A percentile compares a stretch with the other conserved stretches of the same genome.
phyloP scores from a whole-genome alignment of 1,140 invertebrate genomes.

The Bombus confusus region DNA sequence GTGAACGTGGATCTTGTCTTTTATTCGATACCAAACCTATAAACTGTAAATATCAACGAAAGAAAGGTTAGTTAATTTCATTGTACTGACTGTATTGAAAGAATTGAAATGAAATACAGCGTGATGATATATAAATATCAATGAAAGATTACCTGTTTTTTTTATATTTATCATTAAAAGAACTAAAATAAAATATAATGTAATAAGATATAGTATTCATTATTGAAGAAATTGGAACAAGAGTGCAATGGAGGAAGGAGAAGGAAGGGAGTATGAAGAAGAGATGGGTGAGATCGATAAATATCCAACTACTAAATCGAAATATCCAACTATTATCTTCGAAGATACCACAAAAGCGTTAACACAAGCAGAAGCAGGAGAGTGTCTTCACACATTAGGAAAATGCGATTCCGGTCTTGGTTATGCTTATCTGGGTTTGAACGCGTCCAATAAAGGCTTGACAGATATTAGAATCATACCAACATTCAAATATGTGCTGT shows the following conservation, averaged over 20 bases:
- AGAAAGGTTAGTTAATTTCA: neutral
- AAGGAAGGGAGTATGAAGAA: neutral
- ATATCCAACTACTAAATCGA: neutral
- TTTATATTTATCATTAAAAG: neutral
- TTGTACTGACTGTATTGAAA: neutral
- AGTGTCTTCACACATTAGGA: slow-evolving; percentile 57
- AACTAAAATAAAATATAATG: neutral
- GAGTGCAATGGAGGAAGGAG: neutral
- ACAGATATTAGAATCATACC: slow-evolving; percentile 50
- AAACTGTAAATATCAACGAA: neutral
- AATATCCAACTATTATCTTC: neutral
- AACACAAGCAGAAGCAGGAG: slow-evolving; percentile 41
- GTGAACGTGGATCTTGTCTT: neutral
- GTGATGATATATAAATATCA: neutral
- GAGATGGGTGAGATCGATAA: neutral
- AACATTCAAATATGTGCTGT: slow-evolving; percentile 47
- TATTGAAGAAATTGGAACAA: neutral
- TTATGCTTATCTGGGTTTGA: slow-evolving; percentile 52
- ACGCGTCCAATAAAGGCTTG: slow-evolving; percentile 48
- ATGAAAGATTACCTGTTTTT: neutral
- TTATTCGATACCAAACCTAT: neutral
- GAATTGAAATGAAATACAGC: neutral
- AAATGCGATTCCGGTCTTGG: slow-evolving; percentile 40
- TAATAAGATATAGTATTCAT: neutral
- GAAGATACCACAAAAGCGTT: neutral